Evolutionary conservation across 1,140 invertebrate genomes (phyloP).

Genomic region (Macrobrachium nipponense): DNA sequence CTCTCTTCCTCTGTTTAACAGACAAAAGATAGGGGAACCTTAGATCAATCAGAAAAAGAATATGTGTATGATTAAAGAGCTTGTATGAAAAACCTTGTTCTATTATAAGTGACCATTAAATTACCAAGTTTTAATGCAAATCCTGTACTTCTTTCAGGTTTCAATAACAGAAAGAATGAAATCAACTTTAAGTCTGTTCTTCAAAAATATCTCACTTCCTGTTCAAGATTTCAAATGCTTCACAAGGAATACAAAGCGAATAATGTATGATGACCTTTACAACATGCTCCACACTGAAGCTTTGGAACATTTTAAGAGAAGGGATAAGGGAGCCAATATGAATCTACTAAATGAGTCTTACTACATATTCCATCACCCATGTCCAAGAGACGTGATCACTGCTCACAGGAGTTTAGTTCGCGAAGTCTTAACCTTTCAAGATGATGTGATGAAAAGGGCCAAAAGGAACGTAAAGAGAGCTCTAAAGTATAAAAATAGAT

Average conservation of each 20-base stretch:
- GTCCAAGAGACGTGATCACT: slow-evolving; percentile 10
- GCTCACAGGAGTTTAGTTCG: slow-evolving; percentile 9
- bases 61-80: too few relatives aligned
- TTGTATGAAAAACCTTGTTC: too few relatives aligned
- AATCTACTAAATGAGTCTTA: slow-evolving; percentile 20
- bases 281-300: slow-evolving; percentile 17
- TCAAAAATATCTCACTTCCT: slow-evolving; percentile 14
- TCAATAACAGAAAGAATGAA: slow-evolving; percentile 25
- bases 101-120: background rate
- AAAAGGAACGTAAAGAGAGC: slow-evolving; percentile 10
- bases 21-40: too few relatives aligned
- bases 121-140: background rate
- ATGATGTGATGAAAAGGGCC: slow-evolving; percentile 4
- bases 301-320: background rate
- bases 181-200: background rate
- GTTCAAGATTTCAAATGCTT: slow-evolving; percentile 34
- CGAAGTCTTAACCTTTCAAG: background rate
- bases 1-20: too few relatives aligned
- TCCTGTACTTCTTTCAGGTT: slow-evolving; percentile 22
- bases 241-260: background rate
- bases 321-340: background rate
- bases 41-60: too few relatives aligned
- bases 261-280: slow-evolving; percentile 10
- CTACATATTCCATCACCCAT: slow-evolving; percentile 28
- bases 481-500: background rate